Base-by-base conservation (phyloP, 2,888 invertebrate genomes). In the Diadegma fenestrale region DNA sequence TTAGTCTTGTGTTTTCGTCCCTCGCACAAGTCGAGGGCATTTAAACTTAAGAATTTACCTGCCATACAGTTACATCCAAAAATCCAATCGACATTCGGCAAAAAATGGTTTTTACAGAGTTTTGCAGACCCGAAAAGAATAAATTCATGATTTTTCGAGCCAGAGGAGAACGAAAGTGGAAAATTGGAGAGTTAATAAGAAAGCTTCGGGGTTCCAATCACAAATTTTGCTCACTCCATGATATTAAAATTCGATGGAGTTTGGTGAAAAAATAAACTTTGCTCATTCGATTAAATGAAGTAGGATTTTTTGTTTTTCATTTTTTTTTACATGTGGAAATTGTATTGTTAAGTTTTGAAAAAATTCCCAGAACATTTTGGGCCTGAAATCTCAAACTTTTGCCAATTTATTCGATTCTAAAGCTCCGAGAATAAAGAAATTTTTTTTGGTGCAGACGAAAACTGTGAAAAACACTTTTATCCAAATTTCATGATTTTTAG, bases 1-100 rank as follows among this genome's bases (percentile, higher is more conserved):
- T 81, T 84, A 80, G 80, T 81, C 69, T 85, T 71, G 71, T 76
- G 41, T 76, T 76, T 85, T 73, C 68, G 61, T 78, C 71, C 73
- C 73, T 37, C 48, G 51, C 76, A 77, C 51, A 14, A 81, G 63
- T 63, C 54, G 76, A 68, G 71, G 26, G 58, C 37, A n/a, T 33
- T 61, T 43, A 8, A 51, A 58, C 12, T 54, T 54, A 14, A 72
- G 33, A 30, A 51, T 33, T 45, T 22, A 45, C 17, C 43, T 26
- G 26, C 68, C 45, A 68, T 68, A 30, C 71, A 51, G 48, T 48
- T n/a, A 71, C 48, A 51, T 51, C 51, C 12, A 51, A 69, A n/a
- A 51, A 71, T n/a, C 8, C 33, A 48, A 30, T 51, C 10, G 33
- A 48, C 14, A 48, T 71, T 51, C 22, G 48, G 12, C 14, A 6